Conservation (phyloP, 2,888 invertebrate genomes). For the Poecilobothrus nobilitatus region DNA sequence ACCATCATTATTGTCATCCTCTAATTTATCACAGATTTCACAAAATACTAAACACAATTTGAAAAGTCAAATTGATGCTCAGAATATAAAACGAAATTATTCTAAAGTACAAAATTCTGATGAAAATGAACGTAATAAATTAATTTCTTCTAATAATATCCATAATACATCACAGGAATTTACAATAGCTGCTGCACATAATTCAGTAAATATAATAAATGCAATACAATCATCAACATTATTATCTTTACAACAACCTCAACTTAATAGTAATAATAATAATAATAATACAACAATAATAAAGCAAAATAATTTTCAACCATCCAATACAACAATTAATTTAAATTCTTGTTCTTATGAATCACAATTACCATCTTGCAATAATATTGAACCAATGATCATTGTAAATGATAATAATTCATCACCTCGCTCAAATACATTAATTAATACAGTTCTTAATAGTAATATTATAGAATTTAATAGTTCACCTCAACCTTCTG, state of each 20-base stretch:
- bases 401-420: neutral
- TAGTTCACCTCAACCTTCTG: neutral
- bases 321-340: neutral
- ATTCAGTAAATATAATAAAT: neutral
- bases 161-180: neutral
- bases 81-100: neutral
- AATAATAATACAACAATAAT: neutral
- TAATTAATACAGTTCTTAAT: neutral
- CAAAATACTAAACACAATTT: neutral
- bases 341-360: neutral
- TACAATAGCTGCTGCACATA: neutral
- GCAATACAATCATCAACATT: neutral
- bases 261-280: neutral
- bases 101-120: neutral
- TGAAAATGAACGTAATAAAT: neutral
- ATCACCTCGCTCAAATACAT: conserved; percentile 2
- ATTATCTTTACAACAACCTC: neutral
- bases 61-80: neutral
- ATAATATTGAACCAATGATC: neutral
- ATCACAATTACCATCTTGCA: neutral
- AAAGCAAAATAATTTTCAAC: neutral
- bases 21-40: neutral
- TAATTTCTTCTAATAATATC: neutral
- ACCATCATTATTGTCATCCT: too few species aligned
- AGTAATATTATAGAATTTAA: neutral